Base-by-base conservation (phyloP, 2,113 vertebrate genomes). In the Rhodinocichla rosea region DNA sequence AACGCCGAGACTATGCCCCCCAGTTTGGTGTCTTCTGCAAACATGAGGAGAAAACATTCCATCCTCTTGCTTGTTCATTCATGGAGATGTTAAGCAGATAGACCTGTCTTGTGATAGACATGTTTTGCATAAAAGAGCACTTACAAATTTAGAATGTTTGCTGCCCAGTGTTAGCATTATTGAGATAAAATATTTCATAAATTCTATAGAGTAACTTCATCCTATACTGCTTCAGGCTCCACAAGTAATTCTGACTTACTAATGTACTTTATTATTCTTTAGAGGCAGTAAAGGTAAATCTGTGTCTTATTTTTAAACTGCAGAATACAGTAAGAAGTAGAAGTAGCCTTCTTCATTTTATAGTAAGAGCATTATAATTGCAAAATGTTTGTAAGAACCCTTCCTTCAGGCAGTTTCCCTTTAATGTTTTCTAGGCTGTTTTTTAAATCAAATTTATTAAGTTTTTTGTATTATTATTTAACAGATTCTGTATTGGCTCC, bases 1-100 rank as follows among this genome's bases (percentile, higher is more conserved):
- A 22, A 26, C 2, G 0, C 22, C 30, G 28, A 33, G 40, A 13
- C 28, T n/a, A 1, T 32, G 5, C 10, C 55, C 11, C 13, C 10
- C 44, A 24, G 0, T 47, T 83, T 52, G 35, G 7, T 63, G 42
- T 91, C 12, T 49, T 27, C 39, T 79, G 37, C 30, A 62, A 49
- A 39, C 12, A 13, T 0, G 10, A 20, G 14, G 15, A 57, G n/a
- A 68, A 68, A 27, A n/a, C 7, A 3, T 21, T 62, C 12, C 20
- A 9, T 79, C 39, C 6, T 27, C 11, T 47, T 35, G 18, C 44
- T 71, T 19, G 20, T 35, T 49, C 13, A 11, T 16, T 75, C 7
- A 1, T 24, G 52, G 35, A 40, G 24, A 5, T 24, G n/a, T 17
- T 35, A 64, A 32, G 20, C 28, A 40, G 56, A 10, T 53, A 37